These are phyloP conservation scores for Toxonevra muliebris DNA, from an alignment of 2,888 invertebrate species.

Conservation along the genomic window DNA sequence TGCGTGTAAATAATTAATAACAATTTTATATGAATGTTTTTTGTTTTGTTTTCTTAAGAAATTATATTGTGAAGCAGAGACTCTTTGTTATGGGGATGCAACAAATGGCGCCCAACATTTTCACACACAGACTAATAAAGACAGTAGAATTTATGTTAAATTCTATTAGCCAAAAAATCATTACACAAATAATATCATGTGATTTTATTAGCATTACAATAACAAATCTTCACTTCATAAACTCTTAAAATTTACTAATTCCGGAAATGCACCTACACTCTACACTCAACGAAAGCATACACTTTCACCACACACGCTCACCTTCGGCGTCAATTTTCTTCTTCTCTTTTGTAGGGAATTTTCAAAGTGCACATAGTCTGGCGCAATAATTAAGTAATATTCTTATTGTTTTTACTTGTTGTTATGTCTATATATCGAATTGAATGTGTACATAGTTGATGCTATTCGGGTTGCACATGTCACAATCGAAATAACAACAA, in stretches of 20 bases:
- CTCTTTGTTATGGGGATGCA: background rate
- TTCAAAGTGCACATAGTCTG: slow-evolving; percentile 48
- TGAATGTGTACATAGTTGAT: background rate
- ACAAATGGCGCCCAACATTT: slow-evolving; percentile 5
- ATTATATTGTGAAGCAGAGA: background rate
- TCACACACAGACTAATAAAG: background rate
- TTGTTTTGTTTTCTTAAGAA: background rate
- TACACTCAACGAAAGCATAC: slow-evolving; percentile 24
- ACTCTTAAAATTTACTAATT: slow-evolving; percentile 44
- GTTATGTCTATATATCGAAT: background rate
- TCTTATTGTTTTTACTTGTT: background rate
- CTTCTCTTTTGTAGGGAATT: slow-evolving; percentile 20
- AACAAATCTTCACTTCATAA: slow-evolving; percentile 54
- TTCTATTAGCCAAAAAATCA: too few species aligned
- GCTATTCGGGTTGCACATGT: too few species aligned
- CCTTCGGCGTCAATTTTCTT: slow-evolving; percentile 36
- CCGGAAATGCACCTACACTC: slow-evolving; percentile 42
- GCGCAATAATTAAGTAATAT: slow-evolving; percentile 55
- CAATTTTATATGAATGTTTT: background rate
- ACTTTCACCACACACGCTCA: slow-evolving; percentile 23
- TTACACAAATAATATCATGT: background rate
- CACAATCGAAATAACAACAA: too few species aligned
- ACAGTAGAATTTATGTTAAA: background rate
- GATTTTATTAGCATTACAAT: background rate
- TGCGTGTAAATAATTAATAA: slow-evolving; percentile 1